Base-by-base conservation (phyloP, 2,113 vertebrate species). In the Lontra canadensis region DNA sequence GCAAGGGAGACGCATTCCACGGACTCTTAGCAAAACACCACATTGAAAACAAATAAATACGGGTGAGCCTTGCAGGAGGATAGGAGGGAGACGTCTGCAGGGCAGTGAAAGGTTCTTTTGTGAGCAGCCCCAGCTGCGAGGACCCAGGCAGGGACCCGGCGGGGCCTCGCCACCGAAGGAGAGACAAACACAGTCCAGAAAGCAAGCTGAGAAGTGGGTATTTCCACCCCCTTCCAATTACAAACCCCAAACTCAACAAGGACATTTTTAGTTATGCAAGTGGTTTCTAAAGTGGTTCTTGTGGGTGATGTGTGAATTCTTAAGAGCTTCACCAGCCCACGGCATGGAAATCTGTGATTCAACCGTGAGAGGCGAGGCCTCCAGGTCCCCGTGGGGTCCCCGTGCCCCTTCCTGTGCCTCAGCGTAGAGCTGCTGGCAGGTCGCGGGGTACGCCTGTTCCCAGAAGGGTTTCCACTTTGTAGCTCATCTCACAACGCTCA, bases 401-500 rank as follows among this genome's bases (percentile, higher is more conserved):
- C 5, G 6, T 1, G 7, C 23, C 47, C n/a, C 76, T 49, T 36
- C 17, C 59, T 55, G 69, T 13, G 47, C 71, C 34, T 34, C 57
- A 13, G 6, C 14, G 29, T 6, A 15, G 47, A 39, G 3, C 29
- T 55, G 26, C 20, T 1, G 42, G 26, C 0, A 1, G 17, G 18
- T 3, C 39, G 2, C 9, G 6, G 23, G 23, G 52, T 1, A 3
- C 29, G 63, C 31, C 9, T 31, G 52, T 10, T 6, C 86, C 52
- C 34, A 25, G 67, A 4, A 20, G 31, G n/a, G 25, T 11, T 1
- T 79, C 63, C 11, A 10, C 6, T 21, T 17, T 34, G 31, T 4
- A 5, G 57, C 5, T 13, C 0, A 18, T 34, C 42, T 39, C 13
- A 13, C 3, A 21, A 14, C 0, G 5, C 7, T 39, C 44, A 7